A percentile compares a stretch with the other conserved stretches of the same genome.
These are phyloP conservation scores for Parascotia fuliginaria DNA, from an alignment of 2,888 invertebrate species.

Conservation along the genomic window DNA sequence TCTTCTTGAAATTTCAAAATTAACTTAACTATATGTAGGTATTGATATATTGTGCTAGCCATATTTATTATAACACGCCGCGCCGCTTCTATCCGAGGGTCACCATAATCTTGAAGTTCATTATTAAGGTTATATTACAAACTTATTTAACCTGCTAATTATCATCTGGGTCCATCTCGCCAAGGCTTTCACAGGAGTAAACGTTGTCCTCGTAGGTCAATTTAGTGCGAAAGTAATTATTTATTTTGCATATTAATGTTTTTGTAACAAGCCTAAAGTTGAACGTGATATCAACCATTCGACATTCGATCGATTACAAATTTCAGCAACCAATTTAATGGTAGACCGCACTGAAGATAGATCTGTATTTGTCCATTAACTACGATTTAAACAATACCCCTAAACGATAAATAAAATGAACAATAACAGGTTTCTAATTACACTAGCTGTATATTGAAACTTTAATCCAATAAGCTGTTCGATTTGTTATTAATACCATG, in stretches of 20 bases:
- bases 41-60: too few relatives aligned
- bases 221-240: conserved; percentile 5
- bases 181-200: not conserved
- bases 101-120: conserved; percentile 8
- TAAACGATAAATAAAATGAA: not conserved
- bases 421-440: not conserved
- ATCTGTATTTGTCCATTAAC: not conserved
- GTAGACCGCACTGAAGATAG: not conserved
- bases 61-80: too few relatives aligned
- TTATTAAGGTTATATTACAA: conserved; percentile 8
- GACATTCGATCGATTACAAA: not conserved
- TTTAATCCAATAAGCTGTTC: too few relatives aligned
- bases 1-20: too few relatives aligned
- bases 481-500: too few relatives aligned
- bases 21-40: too few relatives aligned
- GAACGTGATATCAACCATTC: not conserved
- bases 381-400: not conserved
- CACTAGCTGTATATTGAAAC: not conserved
- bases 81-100: not conserved
- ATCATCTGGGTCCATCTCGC: conserved; percentile 2
- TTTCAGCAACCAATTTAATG: not conserved
- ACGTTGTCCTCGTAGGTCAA: conserved; percentile 4
- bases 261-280: too few relatives aligned
- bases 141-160: conserved; percentile 1
- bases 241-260: conserved; percentile 4